Evolutionary conservation across 2,113 vertebrate genomes (phyloP).

Genomic region (Centropristis striata): DNA sequence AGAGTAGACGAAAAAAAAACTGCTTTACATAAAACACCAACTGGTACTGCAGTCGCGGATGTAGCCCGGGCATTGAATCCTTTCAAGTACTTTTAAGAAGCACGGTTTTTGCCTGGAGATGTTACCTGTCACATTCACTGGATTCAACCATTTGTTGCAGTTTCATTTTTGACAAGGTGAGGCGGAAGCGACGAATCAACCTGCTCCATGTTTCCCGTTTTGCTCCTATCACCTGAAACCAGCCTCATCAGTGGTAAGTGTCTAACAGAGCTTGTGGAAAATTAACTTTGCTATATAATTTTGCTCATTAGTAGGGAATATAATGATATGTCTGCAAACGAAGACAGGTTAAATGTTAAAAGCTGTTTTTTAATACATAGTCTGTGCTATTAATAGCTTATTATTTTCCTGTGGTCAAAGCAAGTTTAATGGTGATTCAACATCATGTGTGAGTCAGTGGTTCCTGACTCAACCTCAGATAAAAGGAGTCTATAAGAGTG

Average conservation of each 20-base stretch:
- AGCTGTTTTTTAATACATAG: neutral
- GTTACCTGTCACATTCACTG: neutral
- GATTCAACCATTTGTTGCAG: conserved; percentile 3
- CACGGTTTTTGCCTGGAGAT: neutral
- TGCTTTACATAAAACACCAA: conserved; percentile 73
- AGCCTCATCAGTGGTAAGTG: conserved; percentile 41
- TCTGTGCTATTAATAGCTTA: conserved; percentile 10
- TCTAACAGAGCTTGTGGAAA: neutral
- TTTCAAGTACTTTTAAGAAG: neutral
- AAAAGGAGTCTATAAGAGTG: neutral
- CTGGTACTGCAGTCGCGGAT: conserved; percentile 23
- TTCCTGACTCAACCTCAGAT: conserved; percentile 33
- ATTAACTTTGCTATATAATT: neutral
- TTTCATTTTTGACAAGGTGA: conserved; percentile 77
- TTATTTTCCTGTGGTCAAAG: conserved; percentile 23
- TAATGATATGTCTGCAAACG: too few species aligned
- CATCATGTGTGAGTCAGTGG: conserved; percentile 68
- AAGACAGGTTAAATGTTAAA: neutral
- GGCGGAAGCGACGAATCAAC: conserved; percentile 76
- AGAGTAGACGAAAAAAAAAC: conserved; percentile 37
- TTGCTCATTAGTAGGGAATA: neutral
- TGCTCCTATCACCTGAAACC: conserved; percentile 44
- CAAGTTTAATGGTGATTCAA: conserved; percentile 70
- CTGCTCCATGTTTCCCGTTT: conserved; percentile 59
- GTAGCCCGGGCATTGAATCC: neutral